Evolutionary conservation across 2,797 vertebrate genomes (phyloP).

Genomic region (Epinephelus awoara): DNA sequence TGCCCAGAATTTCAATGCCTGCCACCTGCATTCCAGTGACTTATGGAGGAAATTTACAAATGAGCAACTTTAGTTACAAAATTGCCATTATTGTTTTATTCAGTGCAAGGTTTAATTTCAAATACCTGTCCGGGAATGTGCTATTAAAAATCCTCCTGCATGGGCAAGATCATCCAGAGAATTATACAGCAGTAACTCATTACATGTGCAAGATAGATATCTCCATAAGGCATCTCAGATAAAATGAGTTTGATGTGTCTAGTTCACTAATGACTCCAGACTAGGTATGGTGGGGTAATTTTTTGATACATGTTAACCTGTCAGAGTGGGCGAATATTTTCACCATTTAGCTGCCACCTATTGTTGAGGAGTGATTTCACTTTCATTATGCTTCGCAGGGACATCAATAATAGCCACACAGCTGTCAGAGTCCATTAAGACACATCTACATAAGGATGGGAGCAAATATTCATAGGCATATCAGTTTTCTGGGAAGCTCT

Average conservation of each 20-base stretch:
- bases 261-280: constrained; percentile 68
- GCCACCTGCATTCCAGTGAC: constrained; percentile 63
- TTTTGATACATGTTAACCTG: constrained; percentile 82
- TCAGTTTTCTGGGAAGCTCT: constrained; percentile 74
- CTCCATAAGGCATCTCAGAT: constrained; percentile 44
- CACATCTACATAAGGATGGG: constrained; percentile 78
- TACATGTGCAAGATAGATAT: constrained; percentile 58
- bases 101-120: constrained; percentile 32
- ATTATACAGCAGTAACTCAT: constrained; percentile 58
- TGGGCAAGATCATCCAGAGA: constrained; percentile 41
- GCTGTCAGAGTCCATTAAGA: constrained; percentile 86
- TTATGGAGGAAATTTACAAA: constrained; percentile 65
- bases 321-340: constrained; percentile 81
- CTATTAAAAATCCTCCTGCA: constrained; percentile 54
- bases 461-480: constrained; percentile 78
- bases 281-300: constrained; percentile 61
- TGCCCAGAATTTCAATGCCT: constrained; percentile 81
- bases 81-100: constrained; percentile 52
- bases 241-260: constrained; percentile 68
- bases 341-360: constrained; percentile 80
- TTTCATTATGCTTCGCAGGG: constrained; percentile 81
- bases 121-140: constrained; percentile 38
- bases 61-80: constrained; percentile 45
- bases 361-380: constrained; percentile 83
- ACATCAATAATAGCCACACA: constrained; percentile 84